Evolutionary conservation across 2,888 invertebrate species (phyloP), one percentile per base, ranked within the genome.

Genomic region (Pyrrhosoma nymphula): DNA sequence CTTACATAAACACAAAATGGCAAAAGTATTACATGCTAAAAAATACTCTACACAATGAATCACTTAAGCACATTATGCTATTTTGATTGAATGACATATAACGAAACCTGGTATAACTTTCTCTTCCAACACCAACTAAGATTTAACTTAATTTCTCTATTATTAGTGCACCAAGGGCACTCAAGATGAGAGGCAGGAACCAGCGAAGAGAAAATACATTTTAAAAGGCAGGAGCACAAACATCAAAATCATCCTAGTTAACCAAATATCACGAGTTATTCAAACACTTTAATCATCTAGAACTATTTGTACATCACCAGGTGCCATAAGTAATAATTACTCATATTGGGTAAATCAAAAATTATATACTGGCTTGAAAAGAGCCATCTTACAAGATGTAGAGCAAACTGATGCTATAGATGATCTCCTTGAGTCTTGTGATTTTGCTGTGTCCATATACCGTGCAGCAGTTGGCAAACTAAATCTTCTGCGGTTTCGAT

Each of bases 351-450:
- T 47, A 47, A 88, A 95, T 95, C 14, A 89, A 95, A 95, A 88
- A 95, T 88, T 56, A 95, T 88, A 88, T 93, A 93, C 93, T 93
- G 93, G 93, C 93, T 93, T 93, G 93, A 20, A 93, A 75, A 93
- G 69, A 56, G 88, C 95, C 95, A 95, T 96, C 96, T 96, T 96
- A 97, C 96, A 97, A 91, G 96, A 96, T 95, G 96, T 96, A 95
- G 96, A 96, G 96, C 96, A 96, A 95, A 96, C 96, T 91, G 96
- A 96, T 95, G 96, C 96, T 95, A 96, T 96, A 90, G 96, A 96
- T 95, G 96, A 96, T 55, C 96, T 96, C 89, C 97, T 95, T 63
- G 96, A 96, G 95, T 96, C 96, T 95, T 96, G 96, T 95, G 95
- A 95, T 95, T 96, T 96, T 95, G 96, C 96, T 18, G 90, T 95